A percentile compares a stretch with the other conserved stretches of the same genome.
These are phyloP conservation scores for Gryllus bimaculatus DNA, from an alignment of 1,140 invertebrate species.

Conservation along the genomic window DNA sequence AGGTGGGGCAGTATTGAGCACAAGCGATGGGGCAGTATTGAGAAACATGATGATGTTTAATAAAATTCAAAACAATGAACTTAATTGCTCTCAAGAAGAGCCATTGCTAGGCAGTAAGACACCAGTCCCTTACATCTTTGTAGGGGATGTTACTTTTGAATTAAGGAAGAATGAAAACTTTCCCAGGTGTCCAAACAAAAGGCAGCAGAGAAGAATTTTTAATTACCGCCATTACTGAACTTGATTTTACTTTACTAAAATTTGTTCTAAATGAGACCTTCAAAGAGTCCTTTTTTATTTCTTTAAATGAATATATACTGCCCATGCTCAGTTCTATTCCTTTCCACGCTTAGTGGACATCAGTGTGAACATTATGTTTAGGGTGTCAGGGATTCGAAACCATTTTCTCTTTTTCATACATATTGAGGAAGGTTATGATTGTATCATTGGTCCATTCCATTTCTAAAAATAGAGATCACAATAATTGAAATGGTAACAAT, in stretches of 20 bases:
- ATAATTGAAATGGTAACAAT: no score
- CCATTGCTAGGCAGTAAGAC: slow-evolving; percentile 21
- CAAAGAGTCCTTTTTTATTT: not conserved
- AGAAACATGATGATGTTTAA: not conserved
- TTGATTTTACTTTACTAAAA: not conserved
- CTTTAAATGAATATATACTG: not conserved
- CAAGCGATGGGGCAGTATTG: slow-evolving; percentile 11
- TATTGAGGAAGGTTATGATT: not conserved
- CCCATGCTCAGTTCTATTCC: not conserved
- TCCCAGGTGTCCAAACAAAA: slow-evolving; percentile 25
- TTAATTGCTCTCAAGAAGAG: slow-evolving; percentile 29
- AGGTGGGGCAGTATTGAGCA: slow-evolving; percentile 22
- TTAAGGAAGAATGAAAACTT: slow-evolving; percentile 28
- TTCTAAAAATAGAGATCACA: not conserved
- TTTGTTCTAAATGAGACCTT: not conserved
- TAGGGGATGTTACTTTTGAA: slow-evolving; percentile 32
- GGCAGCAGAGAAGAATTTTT: slow-evolving; percentile 29
- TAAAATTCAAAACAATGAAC: not conserved
- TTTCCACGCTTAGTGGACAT: not conserved
- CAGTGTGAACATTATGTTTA: not conserved
- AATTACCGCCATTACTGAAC: slow-evolving; percentile 27
- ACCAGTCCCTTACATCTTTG: slow-evolving; percentile 27
- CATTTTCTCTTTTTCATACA: not conserved
- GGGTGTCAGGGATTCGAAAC: not conserved
- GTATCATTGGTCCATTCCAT: not conserved